Evolutionary conservation across 2,113 vertebrate species (phyloP), one percentile per base, ranked within the genome.

Genomic region (Heterocephalus glaber): DNA sequence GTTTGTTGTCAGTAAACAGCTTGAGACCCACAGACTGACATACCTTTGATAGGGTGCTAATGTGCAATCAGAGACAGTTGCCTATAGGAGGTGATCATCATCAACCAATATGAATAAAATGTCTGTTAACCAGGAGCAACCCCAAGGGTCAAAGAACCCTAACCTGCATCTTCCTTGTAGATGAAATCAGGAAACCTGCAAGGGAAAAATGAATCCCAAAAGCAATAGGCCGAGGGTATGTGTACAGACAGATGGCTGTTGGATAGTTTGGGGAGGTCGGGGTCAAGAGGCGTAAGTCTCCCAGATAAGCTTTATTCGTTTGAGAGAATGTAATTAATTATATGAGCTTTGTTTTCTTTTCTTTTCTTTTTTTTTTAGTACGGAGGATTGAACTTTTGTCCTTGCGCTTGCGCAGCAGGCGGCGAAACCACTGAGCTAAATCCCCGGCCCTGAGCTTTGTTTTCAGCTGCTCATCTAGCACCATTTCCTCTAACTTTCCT

Each of bases 81-180:
- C 60, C 70, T n/a, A 0, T 17, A 9, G 0, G 16, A 72, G 81
- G 10, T 22, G 26, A 10, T 52, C 26, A 7, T 3, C 2, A 16
- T 54, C 84, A 52, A 49, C 19, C 19, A 41, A 0, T 20, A 49
- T 41, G 54, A 60, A 38, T 74, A 22, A 35, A 93, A 56, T 33
- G n/a, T 44, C 70, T 58, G 26, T 68, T 63, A 58, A 5, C 22
- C 83, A 74, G 61, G 38, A 68, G 22, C 58, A 17, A 8, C 20
- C 16, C 11, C 30, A 35, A 44, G 52, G 49, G 54, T 72, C 22
- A 22, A 4, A 35, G 26, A 33, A 9, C 66, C 66, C 47, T 30
- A 24, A 49, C 49, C n/a, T 33, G 1, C 83, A 38, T 0, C 19
- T 66, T 49, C 60, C 35, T 70, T 54, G 0, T 20, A 79, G n/a